Evolutionary conservation across 2,113 vertebrate genomes (phyloP).

Genomic region (human): DNA sequence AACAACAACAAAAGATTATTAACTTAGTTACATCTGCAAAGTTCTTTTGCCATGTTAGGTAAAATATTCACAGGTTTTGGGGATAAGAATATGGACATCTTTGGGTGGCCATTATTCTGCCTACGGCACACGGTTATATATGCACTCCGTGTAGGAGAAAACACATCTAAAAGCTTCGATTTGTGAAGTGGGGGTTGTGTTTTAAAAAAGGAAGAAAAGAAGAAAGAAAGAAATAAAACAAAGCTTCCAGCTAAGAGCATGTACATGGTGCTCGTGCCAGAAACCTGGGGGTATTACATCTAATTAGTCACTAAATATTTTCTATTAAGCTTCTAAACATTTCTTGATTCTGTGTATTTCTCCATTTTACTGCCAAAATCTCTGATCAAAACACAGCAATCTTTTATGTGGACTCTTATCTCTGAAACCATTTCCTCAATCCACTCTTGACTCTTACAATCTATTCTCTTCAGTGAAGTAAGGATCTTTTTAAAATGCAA

Average conservation of each 20-base stretch:
- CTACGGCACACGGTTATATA: background rate
- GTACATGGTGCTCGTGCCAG: background rate
- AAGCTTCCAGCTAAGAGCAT: background rate
- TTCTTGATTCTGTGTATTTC: background rate
- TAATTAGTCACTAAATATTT: background rate
- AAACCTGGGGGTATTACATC: background rate
- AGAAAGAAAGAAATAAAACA: no score
- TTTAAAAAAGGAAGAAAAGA: no score
- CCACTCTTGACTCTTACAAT: background rate
- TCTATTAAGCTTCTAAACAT: background rate
- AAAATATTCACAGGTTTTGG: background rate
- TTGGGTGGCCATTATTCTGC: background rate
- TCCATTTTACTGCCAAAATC: background rate
- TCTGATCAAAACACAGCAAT: background rate
- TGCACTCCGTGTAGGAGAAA: background rate
- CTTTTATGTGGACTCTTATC: background rate
- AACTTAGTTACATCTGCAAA: background rate
- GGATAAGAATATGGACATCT: background rate
- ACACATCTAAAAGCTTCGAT: background rate
- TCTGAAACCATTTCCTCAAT: background rate
- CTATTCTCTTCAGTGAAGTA: background rate
- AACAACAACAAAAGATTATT: background rate
- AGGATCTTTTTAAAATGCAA: constrained; percentile 24
- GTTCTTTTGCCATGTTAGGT: background rate
- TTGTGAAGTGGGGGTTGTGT: no score